Evolutionary conservation across 2,888 invertebrate genomes (phyloP).

Genomic region (Aquatica leii): DNA sequence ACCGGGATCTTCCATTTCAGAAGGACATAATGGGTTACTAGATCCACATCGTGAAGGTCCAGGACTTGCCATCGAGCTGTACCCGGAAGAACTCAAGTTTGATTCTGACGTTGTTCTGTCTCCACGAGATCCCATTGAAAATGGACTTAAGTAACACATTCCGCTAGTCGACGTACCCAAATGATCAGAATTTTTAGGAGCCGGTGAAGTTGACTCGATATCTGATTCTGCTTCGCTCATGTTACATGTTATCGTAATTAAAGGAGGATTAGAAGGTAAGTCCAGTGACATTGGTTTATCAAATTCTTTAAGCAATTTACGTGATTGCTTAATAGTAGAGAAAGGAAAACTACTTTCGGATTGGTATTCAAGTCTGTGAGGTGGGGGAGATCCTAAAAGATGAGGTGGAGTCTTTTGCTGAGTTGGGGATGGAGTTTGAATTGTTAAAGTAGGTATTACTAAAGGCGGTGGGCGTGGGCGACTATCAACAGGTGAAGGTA

Average conservation of each 20-base stretch:
- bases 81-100: constrained; percentile 84
- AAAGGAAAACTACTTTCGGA: constrained; percentile 47
- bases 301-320: constrained; percentile 68
- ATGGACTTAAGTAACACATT: constrained; percentile 82
- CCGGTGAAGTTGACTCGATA: constrained; percentile 72
- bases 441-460: constrained; percentile 70
- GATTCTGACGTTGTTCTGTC: constrained; percentile 84
- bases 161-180: constrained; percentile 62
- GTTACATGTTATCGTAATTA: constrained; percentile 79
- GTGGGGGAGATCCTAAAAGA: constrained; percentile 67
- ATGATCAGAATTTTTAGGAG: constrained; percentile 59
- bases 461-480: constrained; percentile 61
- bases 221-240: constrained; percentile 80
- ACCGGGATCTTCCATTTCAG: constrained; percentile 78
- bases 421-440: constrained; percentile 76
- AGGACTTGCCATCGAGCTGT: constrained; percentile 86
- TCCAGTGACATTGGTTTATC: constrained; percentile 70
- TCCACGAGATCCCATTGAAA: constrained; percentile 75
- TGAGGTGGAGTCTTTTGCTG: constrained; percentile 62
- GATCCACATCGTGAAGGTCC: constrained; percentile 84
- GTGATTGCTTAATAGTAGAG: constrained; percentile 45
- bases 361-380: constrained; percentile 59
- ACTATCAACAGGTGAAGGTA: constrained; percentile 52
- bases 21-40: constrained; percentile 79
- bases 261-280: constrained; percentile 70